Percentiles rank a stretch among this genome's conserved stretches.
Conservation (phyloP, 1,140 invertebrate species). For the Ooceraea biroi region DNA sequence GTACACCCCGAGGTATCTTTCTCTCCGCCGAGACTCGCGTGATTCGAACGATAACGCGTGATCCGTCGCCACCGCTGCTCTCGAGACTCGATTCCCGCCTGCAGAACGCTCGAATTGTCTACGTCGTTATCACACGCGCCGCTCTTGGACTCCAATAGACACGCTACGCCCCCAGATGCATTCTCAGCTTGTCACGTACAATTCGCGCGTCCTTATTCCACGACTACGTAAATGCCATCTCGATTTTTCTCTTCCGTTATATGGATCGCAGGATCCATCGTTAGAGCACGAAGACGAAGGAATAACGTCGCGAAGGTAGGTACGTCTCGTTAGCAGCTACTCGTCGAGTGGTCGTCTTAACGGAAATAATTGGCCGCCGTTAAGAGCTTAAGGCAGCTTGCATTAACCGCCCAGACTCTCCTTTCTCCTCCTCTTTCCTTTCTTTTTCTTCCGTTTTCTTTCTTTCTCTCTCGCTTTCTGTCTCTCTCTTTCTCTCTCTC, state of each 20-base stretch:
- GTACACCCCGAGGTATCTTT: background rate
- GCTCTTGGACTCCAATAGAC: background rate
- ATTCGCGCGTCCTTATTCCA: conserved; percentile 50
- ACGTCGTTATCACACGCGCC: conserved; percentile 37
- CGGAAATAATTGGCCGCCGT: conserved; percentile 80
- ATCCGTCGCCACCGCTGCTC: background rate
- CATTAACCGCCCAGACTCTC: conserved; percentile 64
- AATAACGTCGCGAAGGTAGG: conserved; percentile 20
- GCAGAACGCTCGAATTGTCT: conserved; percentile 6
- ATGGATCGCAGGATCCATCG: background rate
- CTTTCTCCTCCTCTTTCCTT: background rate
- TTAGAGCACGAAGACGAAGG: conserved; percentile 38
- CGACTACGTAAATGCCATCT: conserved; percentile 40
- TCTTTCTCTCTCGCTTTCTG: background rate
- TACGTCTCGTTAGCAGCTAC: conserved; percentile 73
- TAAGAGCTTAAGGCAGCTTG: conserved; percentile 73
- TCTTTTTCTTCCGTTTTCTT: background rate
- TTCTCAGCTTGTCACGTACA: conserved; percentile 43
- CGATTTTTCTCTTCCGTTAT: conserved; percentile 38
- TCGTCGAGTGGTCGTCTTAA: conserved; percentile 70
- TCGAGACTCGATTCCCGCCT: background rate
- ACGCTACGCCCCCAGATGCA: background rate
- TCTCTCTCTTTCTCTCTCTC: background rate
- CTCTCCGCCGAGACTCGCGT: conserved; percentile 13
- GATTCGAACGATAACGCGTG: conserved; percentile 45